These are phyloP conservation scores for Amia ocellicauda DNA, from an alignment of 2,113 vertebrate genomes.

Conservation along the genomic window DNA sequence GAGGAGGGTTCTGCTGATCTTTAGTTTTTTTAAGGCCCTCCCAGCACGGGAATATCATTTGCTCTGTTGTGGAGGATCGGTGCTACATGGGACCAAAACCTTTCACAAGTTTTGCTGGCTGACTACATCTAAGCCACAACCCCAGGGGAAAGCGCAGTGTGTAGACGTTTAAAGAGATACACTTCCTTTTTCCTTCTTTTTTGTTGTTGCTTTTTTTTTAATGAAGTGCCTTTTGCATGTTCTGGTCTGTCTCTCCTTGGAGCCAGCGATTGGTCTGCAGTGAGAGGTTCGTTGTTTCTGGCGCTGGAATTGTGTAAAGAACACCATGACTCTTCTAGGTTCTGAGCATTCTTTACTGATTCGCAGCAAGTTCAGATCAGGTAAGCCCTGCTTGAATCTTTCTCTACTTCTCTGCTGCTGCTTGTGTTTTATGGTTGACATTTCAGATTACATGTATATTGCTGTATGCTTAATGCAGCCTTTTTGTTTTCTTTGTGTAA, in stretches of 20 bases:
- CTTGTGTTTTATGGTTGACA: too few species aligned
- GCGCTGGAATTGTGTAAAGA: constrained; percentile 70
- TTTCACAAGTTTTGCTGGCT: constrained; percentile 40
- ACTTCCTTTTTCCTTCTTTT: constrained; percentile 9
- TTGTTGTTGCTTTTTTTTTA: constrained; percentile 22
- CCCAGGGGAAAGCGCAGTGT: constrained; percentile 27
- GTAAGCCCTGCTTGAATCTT: constrained; percentile 63
- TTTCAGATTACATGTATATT: too few species aligned
- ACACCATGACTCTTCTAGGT: constrained; percentile 94
- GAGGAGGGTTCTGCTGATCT: constrained; percentile 70
- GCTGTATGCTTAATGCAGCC: too few species aligned
- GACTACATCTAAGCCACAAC: constrained; percentile 36
- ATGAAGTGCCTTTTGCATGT: constrained; percentile 42
- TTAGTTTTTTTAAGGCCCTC: constrained; percentile 67
- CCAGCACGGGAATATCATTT: constrained; percentile 67
- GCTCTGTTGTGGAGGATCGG: constrained; percentile 68
- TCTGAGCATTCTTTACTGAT: constrained; percentile 97
- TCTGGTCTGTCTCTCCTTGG: constrained; percentile 48
- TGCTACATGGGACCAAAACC: constrained; percentile 78
- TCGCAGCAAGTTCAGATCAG: constrained; percentile 99
- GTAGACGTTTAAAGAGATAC: constrained; percentile 13
- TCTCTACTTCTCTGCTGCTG: not conserved
- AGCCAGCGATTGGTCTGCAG: constrained; percentile 61
- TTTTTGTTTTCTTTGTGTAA: too few species aligned
- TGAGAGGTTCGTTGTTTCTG: constrained; percentile 46